Evolutionary conservation across 1,140 invertebrate genomes (phyloP).

Genomic region (Zaprionus vittiger): DNA sequence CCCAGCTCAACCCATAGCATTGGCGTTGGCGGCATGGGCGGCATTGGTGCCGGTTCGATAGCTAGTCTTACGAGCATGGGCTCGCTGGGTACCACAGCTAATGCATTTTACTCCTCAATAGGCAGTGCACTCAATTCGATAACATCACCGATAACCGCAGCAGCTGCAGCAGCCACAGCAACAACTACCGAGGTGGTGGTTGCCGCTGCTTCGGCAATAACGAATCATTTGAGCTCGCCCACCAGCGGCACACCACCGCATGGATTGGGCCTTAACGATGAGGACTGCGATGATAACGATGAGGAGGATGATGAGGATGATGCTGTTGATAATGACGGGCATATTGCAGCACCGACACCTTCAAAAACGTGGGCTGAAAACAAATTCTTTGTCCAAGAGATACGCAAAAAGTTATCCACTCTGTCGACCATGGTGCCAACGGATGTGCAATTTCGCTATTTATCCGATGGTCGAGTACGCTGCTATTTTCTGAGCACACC

Average conservation of each 20-base stretch:
- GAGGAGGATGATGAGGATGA: slow-evolving; percentile 80
- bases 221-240: slow-evolving; percentile 79
- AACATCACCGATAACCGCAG: slow-evolving; percentile 76
- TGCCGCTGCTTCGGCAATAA: slow-evolving; percentile 77
- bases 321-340: slow-evolving; percentile 71
- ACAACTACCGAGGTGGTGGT: slow-evolving; percentile 75
- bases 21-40: slow-evolving; percentile 30
- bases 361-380: slow-evolving; percentile 92
- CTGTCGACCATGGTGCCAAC: slow-evolving; percentile 91
- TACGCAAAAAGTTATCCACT: slow-evolving; percentile 90
- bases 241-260: slow-evolving; percentile 78
- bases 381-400: slow-evolving; percentile 91
- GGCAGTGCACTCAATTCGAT: slow-evolving; percentile 78
- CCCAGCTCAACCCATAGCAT: slow-evolving; percentile 66
- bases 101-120: slow-evolving; percentile 81
- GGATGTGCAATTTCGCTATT: slow-evolving; percentile 91
- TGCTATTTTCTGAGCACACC: slow-evolving; percentile 96
- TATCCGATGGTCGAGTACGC: slow-evolving; percentile 90
- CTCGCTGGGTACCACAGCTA: slow-evolving; percentile 75
- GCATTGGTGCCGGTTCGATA: slow-evolving; percentile 60
- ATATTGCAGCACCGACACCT: slow-evolving; percentile 72
- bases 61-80: slow-evolving; percentile 77
- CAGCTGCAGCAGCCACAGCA: slow-evolving; percentile 75
- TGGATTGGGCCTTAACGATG: slow-evolving; percentile 60
- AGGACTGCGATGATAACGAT: slow-evolving; percentile 73